These are phyloP conservation scores for Lasioglossum zephyrum DNA, from an alignment of 2,888 invertebrate species.

Conservation along the genomic window DNA sequence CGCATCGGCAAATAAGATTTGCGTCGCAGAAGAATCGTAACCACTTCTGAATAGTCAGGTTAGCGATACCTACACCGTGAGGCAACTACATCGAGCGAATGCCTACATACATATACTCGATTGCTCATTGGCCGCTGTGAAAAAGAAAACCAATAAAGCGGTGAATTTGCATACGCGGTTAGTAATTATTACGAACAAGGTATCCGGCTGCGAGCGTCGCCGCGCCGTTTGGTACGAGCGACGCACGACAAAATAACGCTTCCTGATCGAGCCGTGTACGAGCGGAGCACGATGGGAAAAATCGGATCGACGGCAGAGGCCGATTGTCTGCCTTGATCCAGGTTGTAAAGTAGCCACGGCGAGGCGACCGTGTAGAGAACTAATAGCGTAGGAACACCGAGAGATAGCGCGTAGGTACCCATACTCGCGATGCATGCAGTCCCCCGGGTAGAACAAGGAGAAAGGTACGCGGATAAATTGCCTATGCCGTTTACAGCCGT, in stretches of 20 bases:
- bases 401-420: constrained; percentile 53
- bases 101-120: not conserved
- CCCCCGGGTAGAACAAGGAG: constrained; percentile 59
- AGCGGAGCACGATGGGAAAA: not conserved
- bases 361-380: constrained; percentile 43
- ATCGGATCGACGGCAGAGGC: not conserved
- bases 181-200: constrained; percentile 2
- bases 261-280: constrained; percentile 22
- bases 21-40: not conserved
- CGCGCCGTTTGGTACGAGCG: not conserved
- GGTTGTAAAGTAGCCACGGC: constrained; percentile 42
- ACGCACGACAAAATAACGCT: constrained; percentile 12
- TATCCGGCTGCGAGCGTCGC: not conserved
- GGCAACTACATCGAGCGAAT: not conserved
- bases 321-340: constrained; percentile 36
- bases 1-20: not conserved
- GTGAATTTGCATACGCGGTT: constrained; percentile 15
- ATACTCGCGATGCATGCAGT: constrained; percentile 43
- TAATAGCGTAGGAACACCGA: constrained; percentile 54
- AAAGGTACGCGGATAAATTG: constrained; percentile 68
- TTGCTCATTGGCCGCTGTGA: not conserved
- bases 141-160: not conserved
- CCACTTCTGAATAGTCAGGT: not conserved
- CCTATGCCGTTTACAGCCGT: constrained; percentile 57
- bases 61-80: not conserved